Base-by-base conservation (phyloP, 2,888 invertebrate species). In the Chymomyza fuscimana region DNA sequence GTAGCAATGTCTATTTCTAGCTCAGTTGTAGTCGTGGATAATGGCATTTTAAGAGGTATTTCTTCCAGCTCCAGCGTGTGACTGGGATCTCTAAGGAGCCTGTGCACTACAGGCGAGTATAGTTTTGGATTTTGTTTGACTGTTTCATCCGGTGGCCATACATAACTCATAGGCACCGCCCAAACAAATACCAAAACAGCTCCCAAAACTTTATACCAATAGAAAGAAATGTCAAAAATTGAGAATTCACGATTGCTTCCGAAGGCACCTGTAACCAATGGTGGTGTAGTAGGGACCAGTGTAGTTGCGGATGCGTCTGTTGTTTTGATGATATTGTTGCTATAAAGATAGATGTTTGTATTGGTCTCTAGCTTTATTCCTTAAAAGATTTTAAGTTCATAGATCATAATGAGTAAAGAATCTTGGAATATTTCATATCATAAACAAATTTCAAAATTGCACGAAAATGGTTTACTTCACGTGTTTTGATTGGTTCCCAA, bases 131-230 rank as follows among this genome's bases (percentile, higher is more conserved):
- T 85, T 0, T 82, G 80, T 66, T 86, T 88, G 5, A 88, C 87
- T 0, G 78, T 67, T 46, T 87, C 78, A 40, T 88, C 79, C 2
- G 70, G 70, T 0, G 92, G 92, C 56, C 93, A 93, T 2, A 93
- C 67, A 72, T 93, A 93, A 79, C 94, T 94, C 73, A 94, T 92
- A 3, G 93, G 87, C 40, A 94, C 86, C 0, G 93, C 94, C 32
- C 94, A 89, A 1, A 93, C 77, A 70, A 94, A 92, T 0, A 93
- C 93, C 0, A 93, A 87, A 1, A 92, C 29, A 19, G 92, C 92
- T 0, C 94, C 94, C 9, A 94, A 79, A 2, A 93, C 73, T 9
- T 93, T 93, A 83, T 94, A 94, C 92, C 94, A 94, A 89, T 94
- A 93, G 87, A 94, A 94, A 1, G 94, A 94, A 54, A 94, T 89